Base-by-base conservation (phyloP, 2,888 invertebrate genomes). In the Trissolcus brochymenae region DNA sequence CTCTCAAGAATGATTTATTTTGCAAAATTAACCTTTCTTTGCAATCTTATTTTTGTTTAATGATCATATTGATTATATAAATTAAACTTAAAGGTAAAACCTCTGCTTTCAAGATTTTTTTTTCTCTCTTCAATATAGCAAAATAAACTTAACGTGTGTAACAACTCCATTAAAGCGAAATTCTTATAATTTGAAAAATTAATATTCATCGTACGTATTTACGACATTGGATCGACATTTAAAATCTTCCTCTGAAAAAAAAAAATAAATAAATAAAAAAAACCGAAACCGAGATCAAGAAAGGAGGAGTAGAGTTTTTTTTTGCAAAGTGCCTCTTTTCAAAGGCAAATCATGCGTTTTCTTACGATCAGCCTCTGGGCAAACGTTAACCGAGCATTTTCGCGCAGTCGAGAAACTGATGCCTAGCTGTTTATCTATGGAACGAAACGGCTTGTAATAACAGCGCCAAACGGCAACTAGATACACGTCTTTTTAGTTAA, bases 351-450 rank as follows among this genome's bases (percentile, higher is more conserved):
- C 68, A 59, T 55, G 61, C 35, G 70, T 62, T 61, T 62, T 72
- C 56, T 46, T 49, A 49, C n/a, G 65, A 65, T 53, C 41, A 14
- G 72, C 72, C 60, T n/a, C 51, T 41, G 51, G 72, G 59, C 50
- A 56, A n/a, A 46, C 9, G 73, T 56, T 51, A 56, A 67, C 56
- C 56, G 61, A 40, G 53, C 66, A 67, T 74, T 66, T 74, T 61
- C 74, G 55, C 50, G 40, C 14, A 40, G 50, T 11, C 6, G 43
- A 71, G 62, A 64, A 51, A 46, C 7, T 46, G 16, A n/a, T 13
- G 16, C 14, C 50, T 29, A 49, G 25, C 61, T 56, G 62, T 62
- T 74, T 67, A 74, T 67, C 74, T 74, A 74, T 61, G 64, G 64
- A 40, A 53, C 56, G 54, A 14, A 6, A 49, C 46, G 11, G 56